Conservation (phyloP, 1,140 invertebrate genomes). For the Alviniconcha marisindica region DNA sequence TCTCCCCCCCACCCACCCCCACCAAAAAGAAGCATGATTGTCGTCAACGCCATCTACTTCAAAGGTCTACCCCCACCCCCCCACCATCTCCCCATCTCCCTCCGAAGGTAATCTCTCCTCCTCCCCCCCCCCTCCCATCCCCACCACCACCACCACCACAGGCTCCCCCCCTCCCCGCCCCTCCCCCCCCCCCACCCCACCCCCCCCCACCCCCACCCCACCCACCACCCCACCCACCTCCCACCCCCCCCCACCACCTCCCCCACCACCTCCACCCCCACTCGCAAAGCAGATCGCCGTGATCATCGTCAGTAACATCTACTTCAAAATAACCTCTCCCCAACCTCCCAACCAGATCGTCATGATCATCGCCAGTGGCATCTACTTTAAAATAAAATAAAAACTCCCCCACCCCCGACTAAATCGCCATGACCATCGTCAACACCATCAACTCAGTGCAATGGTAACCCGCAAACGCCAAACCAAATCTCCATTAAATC, state of each 20-base stretch:
- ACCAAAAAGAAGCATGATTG: background rate
- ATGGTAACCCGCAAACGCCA: too few species aligned
- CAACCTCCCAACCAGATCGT: background rate
- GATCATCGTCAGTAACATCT: too few species aligned
- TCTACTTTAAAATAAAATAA: constrained; percentile 89
- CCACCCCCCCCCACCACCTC: too few species aligned
- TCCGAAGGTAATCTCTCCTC: constrained; percentile 19
- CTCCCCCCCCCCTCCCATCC: background rate
- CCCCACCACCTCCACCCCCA: too few species aligned
- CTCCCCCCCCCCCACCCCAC: background rate
- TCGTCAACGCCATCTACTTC: background rate
- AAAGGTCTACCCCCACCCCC: too few species aligned
- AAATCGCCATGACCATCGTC: background rate
- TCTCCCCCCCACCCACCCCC: constrained; percentile 78
- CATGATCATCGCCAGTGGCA: constrained; percentile 46
- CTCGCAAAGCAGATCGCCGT: too few species aligned
- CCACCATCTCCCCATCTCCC: constrained; percentile 50
- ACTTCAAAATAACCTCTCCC: too few species aligned
- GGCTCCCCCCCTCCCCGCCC: too few species aligned
- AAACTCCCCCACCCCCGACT: constrained; percentile 73
- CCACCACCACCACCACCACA: too few species aligned
- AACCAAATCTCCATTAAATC: too few species aligned
- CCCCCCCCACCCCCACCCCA: background rate
- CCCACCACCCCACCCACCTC: too few species aligned
- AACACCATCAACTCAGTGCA: too few species aligned